Evolutionary conservation across 2,113 vertebrate genomes (phyloP).

Genomic region (Cottus gobio): DNA sequence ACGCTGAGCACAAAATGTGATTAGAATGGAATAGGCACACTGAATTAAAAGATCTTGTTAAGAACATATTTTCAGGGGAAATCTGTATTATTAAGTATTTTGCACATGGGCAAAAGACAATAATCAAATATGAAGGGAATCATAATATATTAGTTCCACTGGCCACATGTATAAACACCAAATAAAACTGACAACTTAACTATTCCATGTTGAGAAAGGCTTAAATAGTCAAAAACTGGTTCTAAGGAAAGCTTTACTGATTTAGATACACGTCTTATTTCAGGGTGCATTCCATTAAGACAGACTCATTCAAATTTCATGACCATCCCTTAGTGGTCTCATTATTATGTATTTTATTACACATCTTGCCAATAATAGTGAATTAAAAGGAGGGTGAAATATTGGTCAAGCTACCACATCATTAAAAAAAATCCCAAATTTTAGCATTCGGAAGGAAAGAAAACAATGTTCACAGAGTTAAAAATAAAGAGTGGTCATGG

Average conservation of each 20-base stretch:
- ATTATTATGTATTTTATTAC: slow-evolving; percentile 79
- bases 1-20: slow-evolving; percentile 41
- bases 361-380: slow-evolving; percentile 73
- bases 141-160: background rate
- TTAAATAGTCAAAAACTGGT: slow-evolving; percentile 38
- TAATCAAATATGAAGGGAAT: background rate
- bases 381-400: slow-evolving; percentile 73
- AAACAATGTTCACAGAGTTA: slow-evolving; percentile 77
- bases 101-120: background rate
- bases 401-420: slow-evolving; percentile 74
- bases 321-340: slow-evolving; percentile 73
- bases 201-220: slow-evolving; percentile 22
- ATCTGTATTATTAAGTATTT: background rate
- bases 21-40: slow-evolving; percentile 37
- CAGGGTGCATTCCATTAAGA: slow-evolving; percentile 56
- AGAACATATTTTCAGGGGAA: background rate
- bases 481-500: slow-evolving; percentile 64
- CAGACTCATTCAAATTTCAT: slow-evolving; percentile 79
- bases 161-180: slow-evolving; percentile 8
- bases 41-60: slow-evolving; percentile 9
- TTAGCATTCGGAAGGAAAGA: slow-evolving; percentile 46
- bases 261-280: slow-evolving; percentile 62
- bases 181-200: slow-evolving; percentile 25
- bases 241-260: slow-evolving; percentile 43
- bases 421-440: slow-evolving; percentile 74